These are phyloP conservation scores for Helostoma temminkii DNA, from an alignment of 2,797 vertebrate species.

Conservation along the genomic window DNA sequence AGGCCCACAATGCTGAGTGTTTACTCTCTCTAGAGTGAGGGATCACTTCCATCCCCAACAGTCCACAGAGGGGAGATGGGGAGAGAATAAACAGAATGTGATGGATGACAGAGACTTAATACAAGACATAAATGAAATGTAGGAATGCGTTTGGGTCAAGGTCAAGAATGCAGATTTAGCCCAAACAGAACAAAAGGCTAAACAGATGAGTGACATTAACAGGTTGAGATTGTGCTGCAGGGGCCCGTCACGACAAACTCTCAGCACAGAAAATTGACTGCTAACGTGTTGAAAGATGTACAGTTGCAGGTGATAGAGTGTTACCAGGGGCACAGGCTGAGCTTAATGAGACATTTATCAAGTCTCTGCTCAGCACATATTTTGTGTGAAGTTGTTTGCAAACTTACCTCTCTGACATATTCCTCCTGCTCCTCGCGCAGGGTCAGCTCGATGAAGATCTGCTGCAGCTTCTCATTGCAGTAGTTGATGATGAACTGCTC, in stretches of 20 bases:
- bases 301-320: conserved; percentile 19
- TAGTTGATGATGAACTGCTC: conserved; percentile 99
- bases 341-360: conserved; percentile 15
- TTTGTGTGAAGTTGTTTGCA: neutral
- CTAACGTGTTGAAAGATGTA: conserved; percentile 18
- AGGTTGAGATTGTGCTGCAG: conserved; percentile 11
- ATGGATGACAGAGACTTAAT: conserved; percentile 19
- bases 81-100: conserved; percentile 19
- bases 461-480: conserved; percentile 98
- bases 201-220: conserved; percentile 41
- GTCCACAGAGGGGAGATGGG: conserved; percentile 37
- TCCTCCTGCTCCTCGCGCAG: conserved; percentile 98
- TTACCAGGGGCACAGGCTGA: conserved; percentile 3
- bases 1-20: conserved; percentile 68
- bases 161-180: conserved; percentile 18
- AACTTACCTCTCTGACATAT: conserved; percentile 93
- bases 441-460: conserved; percentile 99
- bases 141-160: conserved; percentile 18
- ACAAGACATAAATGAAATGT: neutral
- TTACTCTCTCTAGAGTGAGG: conserved; percentile 77
- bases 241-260: conserved; percentile 7
- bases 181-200: conserved; percentile 6
- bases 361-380: neutral
- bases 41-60: conserved; percentile 75
- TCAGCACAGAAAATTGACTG: conserved; percentile 21